Percentiles rank a stretch among this genome's conserved stretches.
Evolutionary conservation across 2,113 vertebrate genomes (phyloP).

Genomic region (Vulpes lagopus): DNA sequence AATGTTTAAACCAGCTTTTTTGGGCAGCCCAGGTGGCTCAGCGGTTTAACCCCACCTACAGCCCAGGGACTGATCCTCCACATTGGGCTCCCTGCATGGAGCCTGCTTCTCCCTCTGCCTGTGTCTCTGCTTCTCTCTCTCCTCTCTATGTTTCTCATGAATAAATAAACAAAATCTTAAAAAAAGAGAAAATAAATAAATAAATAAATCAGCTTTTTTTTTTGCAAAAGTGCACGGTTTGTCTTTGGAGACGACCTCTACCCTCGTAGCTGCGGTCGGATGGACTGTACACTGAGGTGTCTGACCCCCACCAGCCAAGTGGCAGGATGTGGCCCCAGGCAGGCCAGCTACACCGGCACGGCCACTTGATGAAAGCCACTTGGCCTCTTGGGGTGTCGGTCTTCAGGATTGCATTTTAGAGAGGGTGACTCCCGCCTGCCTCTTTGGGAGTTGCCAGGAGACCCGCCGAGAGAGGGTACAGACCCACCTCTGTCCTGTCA

Average conservation of each 20-base stretch:
- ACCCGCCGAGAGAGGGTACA: neutral
- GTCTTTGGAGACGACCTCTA: neutral
- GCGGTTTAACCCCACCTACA: too few relatives aligned
- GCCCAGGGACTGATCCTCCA: too few relatives aligned
- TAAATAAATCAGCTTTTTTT: too few relatives aligned
- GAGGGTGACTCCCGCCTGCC: neutral
- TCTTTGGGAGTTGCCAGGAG: neutral
- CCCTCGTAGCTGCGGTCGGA: neutral
- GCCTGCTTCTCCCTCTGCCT: too few relatives aligned
- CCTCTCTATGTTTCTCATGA: too few relatives aligned
- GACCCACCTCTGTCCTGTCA: neutral
- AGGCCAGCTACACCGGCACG: too few relatives aligned
- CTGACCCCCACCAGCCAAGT: neutral
- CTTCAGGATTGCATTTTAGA: neutral
- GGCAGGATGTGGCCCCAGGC: neutral
- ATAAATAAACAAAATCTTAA: too few relatives aligned
- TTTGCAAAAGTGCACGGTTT: neutral
- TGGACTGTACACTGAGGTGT: neutral
- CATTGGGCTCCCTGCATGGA: fast-evolving
- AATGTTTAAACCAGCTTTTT: neutral
- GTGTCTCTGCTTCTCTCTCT: too few relatives aligned
- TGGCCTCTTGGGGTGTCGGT: neutral
- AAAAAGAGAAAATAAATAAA: too few relatives aligned
- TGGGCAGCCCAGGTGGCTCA: too few relatives aligned
- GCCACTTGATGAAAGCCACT: neutral